These are phyloP conservation scores for Drosophila erecta DNA, from an alignment of 1,140 invertebrate genomes.

Conservation along the genomic window DNA sequence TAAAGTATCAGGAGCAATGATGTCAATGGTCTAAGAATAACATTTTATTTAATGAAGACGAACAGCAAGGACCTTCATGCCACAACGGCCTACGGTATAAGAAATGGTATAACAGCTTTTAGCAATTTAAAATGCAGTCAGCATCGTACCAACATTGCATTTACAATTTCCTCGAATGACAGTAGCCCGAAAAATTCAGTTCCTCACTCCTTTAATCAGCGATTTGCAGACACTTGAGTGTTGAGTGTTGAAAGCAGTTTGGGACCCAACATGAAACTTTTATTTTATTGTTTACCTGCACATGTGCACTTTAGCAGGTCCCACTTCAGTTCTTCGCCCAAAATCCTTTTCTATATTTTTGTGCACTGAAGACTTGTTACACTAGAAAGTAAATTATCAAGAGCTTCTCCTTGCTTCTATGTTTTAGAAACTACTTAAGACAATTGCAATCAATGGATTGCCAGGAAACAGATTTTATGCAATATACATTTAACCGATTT, in stretches of 20 bases:
- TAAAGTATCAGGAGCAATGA: no score
- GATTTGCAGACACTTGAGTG: conserved; percentile 37
- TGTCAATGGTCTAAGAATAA: not conserved
- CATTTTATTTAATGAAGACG: not conserved
- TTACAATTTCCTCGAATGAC: conserved; percentile 24
- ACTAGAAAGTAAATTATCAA: not conserved
- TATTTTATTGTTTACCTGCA: conserved; percentile 39
- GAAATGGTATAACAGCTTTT: not conserved
- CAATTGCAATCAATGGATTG: not conserved
- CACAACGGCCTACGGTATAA: not conserved
- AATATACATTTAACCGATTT: not conserved
- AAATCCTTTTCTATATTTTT: conserved; percentile 9
- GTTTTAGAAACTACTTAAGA: not conserved
- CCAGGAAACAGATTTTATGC: not conserved
- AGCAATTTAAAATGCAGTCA: conserved; percentile 12
- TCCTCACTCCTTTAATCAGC: conserved; percentile 18
- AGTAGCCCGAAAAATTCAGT: not conserved
- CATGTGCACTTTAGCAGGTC: conserved; percentile 4
- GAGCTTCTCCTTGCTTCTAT: no score
- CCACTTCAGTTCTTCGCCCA: not conserved
- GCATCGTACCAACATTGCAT: conserved; percentile 1
- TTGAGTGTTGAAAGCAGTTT: conserved; percentile 4
- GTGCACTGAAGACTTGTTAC: not conserved
- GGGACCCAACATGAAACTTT: conserved; percentile 23
- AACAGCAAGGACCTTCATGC: not conserved